A percentile compares a stretch with the other conserved stretches of the same genome.
These are phyloP conservation scores for Halocaridina rubra DNA, from an alignment of 2,888 invertebrate genomes.

Conservation along the genomic window DNA sequence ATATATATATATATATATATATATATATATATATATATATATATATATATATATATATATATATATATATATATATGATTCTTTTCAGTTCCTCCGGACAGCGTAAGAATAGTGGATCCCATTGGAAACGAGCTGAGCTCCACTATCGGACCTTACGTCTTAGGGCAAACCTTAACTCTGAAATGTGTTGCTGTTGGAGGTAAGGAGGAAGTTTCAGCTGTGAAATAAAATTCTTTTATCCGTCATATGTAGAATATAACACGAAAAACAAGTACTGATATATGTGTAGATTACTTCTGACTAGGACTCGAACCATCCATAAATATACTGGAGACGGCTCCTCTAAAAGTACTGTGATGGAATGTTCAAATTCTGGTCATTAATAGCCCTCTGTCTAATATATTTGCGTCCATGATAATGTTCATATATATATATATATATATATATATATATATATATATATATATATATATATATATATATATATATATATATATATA, in stretches of 20 bases:
- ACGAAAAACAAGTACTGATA: no score
- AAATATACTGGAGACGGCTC: no score
- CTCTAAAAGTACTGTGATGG: no score
- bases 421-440: not conserved
- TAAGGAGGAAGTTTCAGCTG: no score
- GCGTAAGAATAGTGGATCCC: constrained; percentile 54
- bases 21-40: not conserved
- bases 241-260: no score
- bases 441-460: not conserved
- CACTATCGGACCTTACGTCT: constrained; percentile 57
- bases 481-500: constrained; percentile 1
- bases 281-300: no score
- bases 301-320: no score
- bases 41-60: not conserved
- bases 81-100: constrained; percentile 40
- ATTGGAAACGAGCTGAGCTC: constrained; percentile 56
- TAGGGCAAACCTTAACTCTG: constrained; percentile 51
- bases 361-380: no score
- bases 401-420: not conserved
- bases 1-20: not conserved
- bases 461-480: not conserved
- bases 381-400: not conserved
- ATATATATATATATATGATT: not conserved
- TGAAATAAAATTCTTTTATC: no score
- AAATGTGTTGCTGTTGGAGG: constrained; percentile 58